phyloP scores from a whole-genome alignment of 2,797 vertebrate genomes.

The Alcedo quadribrachys region DNA sequence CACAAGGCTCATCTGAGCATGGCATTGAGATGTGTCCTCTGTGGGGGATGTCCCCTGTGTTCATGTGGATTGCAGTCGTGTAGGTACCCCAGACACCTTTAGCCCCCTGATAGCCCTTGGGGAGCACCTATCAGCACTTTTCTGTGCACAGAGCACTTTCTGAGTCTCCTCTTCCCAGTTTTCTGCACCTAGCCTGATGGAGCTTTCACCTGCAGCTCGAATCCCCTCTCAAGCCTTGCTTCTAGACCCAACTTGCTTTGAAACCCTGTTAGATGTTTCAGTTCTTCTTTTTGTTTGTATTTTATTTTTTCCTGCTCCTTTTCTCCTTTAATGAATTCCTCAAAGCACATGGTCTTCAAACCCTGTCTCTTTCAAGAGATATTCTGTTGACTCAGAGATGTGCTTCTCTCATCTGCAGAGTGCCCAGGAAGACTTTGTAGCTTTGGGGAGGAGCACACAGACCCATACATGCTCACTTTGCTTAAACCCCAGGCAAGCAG shows the following conservation, averaged over 20 bases:
- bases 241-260: not conserved
- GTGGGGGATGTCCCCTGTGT: rapidly evolving
- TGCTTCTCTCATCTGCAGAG: not conserved
- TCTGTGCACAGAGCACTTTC: rapidly evolving
- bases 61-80: not conserved
- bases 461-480: not conserved
- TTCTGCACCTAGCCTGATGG: not conserved
- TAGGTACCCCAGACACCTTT: not conserved
- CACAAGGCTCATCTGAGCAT: not conserved
- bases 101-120: not conserved
- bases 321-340: constrained; percentile 14
- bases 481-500: not conserved
- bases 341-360: not conserved
- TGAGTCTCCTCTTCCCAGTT: not conserved
- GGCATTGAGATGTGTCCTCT: not conserved
- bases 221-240: not conserved
- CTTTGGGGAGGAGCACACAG: not conserved
- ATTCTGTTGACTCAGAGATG: not conserved
- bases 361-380: not conserved
- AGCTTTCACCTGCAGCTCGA: not conserved
- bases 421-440: not conserved
- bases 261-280: not conserved
- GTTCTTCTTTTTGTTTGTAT: not conserved
- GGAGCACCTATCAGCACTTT: not conserved
- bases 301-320: not conserved